Percentiles rank a stretch among this genome's conserved stretches.
Evolutionary conservation across 2,113 vertebrate genomes (phyloP).

Genomic region (Neogobius melanostomus): DNA sequence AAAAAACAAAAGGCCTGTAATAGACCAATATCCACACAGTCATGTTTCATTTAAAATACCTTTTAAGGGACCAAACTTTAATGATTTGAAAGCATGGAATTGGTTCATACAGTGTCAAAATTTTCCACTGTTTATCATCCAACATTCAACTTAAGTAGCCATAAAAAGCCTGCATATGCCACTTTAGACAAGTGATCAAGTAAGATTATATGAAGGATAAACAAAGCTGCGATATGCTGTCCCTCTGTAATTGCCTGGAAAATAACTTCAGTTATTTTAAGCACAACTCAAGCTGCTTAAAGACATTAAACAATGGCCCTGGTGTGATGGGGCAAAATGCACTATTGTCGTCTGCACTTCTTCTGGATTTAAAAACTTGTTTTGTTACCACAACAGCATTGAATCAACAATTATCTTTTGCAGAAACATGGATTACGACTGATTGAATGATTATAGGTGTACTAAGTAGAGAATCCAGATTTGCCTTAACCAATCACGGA

Average conservation of each 20-base stretch:
- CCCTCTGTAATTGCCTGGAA: constrained; percentile 31
- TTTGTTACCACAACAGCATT: constrained; percentile 21
- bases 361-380: neutral
- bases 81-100: neutral
- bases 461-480: constrained; percentile 25
- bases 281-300: constrained; percentile 18
- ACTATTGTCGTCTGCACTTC: constrained; percentile 8
- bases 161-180: constrained; percentile 18
- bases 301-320: constrained; percentile 12
- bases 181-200: constrained; percentile 16
- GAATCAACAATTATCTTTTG: constrained; percentile 25
- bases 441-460: constrained; percentile 25
- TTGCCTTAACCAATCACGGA: constrained; percentile 15
- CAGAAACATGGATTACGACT: constrained; percentile 31
- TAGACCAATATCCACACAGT: neutral
- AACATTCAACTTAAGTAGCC: constrained; percentile 13
- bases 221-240: constrained; percentile 27
- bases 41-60: too few relatives aligned
- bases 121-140: constrained; percentile 37
- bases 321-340: constrained; percentile 4
- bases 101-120: constrained; percentile 4
- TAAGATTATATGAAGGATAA: constrained; percentile 24
- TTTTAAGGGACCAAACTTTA: neutral
- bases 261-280: constrained; percentile 33
- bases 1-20: too few relatives aligned